phyloP scores from a whole-genome alignment of 2,888 invertebrate species.

The Nasonovia ribisnigri region DNA sequence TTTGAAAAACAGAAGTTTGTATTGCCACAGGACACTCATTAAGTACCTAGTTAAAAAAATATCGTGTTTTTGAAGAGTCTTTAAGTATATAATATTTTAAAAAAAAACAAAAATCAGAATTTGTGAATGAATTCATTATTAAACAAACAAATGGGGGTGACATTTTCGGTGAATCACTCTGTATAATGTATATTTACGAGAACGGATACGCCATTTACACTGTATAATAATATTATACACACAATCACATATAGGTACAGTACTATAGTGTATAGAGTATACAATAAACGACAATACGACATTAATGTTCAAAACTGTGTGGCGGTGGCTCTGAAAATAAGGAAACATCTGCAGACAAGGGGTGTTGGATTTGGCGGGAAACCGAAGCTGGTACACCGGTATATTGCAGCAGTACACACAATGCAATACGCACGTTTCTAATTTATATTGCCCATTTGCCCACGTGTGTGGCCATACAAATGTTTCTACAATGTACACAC shows the following conservation, averaged over 20 bases:
- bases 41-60: too few relatives aligned
- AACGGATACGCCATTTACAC: neutral
- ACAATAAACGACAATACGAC: neutral
- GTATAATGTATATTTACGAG: neutral
- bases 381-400: neutral
- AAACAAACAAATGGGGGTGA: too few relatives aligned
- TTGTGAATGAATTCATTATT: too few relatives aligned
- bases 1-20: too few relatives aligned
- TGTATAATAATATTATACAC: neutral
- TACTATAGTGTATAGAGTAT: too few relatives aligned
- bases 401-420: neutral
- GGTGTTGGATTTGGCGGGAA: constrained; percentile 40
- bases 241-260: neutral
- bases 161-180: too few relatives aligned
- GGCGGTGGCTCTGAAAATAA: neutral
- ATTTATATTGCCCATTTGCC: neutral
- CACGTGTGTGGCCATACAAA: neutral
- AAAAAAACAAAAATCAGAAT: too few relatives aligned
- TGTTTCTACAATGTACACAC: neutral
- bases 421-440: neutral
- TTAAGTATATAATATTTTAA: too few relatives aligned
- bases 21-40: too few relatives aligned
- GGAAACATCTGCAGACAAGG: constrained; percentile 34
- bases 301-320: neutral
- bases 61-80: too few relatives aligned